Percentiles rank a stretch among this genome's conserved stretches.
Evolutionary conservation across 2,797 vertebrate species (phyloP).

Genomic region (Glyptemys insculpta): DNA sequence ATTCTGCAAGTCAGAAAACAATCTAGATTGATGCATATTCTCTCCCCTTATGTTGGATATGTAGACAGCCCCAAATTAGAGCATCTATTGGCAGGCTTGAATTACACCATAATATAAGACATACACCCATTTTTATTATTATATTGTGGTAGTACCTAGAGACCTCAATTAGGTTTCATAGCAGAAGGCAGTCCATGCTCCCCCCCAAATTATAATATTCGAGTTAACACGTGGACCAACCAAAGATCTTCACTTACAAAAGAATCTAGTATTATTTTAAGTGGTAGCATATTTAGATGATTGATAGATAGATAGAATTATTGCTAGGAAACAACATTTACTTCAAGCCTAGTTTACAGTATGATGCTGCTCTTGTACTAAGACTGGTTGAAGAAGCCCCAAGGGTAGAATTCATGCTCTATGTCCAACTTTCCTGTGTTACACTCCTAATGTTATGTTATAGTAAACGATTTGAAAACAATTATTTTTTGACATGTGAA

Average conservation of each 20-base stretch:
- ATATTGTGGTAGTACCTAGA: not conserved
- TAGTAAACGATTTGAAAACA: slow-evolving; percentile 17
- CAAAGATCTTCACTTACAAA: not conserved
- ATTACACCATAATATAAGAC: not conserved
- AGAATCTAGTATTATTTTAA: not conserved
- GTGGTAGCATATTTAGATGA: not conserved
- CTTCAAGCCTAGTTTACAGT: slow-evolving; percentile 53
- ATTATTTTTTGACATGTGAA: not conserved
- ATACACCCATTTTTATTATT: not conserved
- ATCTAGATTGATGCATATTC: accelerated
- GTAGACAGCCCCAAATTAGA: not conserved
- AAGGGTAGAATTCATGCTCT: slow-evolving; percentile 22
- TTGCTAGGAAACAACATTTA: slow-evolving; percentile 78
- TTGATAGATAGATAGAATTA: not conserved
- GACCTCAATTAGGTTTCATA: not conserved
- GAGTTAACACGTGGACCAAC: accelerated
- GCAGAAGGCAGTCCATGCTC: not conserved
- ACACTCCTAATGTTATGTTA: slow-evolving; percentile 21
- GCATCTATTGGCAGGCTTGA: not conserved
- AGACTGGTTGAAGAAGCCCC: slow-evolving; percentile 33
- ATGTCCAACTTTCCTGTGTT: slow-evolving; percentile 48
- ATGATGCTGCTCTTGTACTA: slow-evolving; percentile 18
- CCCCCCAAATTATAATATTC: not conserved
- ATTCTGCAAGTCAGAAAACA: not conserved
- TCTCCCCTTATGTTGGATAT: not conserved